phyloP scores from a whole-genome alignment of 2,888 invertebrate species.

The Acrocera orbiculus region DNA sequence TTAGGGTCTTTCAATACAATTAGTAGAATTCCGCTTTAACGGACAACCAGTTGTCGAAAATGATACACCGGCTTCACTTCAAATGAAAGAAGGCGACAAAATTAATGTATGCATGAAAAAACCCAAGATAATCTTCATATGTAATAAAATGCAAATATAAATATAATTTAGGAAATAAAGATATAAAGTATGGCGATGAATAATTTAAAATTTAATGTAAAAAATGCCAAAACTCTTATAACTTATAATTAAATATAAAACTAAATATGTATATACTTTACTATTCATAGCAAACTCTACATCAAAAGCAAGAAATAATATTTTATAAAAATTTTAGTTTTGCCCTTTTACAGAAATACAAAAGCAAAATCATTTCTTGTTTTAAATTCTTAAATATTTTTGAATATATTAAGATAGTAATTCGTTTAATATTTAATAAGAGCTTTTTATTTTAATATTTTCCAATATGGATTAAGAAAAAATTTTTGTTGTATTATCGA shows the following conservation, averaged over 20 bases:
- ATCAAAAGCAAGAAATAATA: neutral
- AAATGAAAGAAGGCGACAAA: slow-evolving; percentile 91
- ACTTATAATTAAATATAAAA: neutral
- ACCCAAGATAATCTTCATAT: slow-evolving; percentile 82
- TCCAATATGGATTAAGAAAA: no score
- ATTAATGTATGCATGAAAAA: slow-evolving; percentile 95
- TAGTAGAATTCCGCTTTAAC: slow-evolving; percentile 83
- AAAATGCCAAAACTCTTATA: no score
- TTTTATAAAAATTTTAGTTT: neutral
- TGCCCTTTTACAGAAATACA: neutral
- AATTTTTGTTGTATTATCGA: no score
- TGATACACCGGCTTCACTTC: slow-evolving; percentile 75
- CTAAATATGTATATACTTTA: neutral
- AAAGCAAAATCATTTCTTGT: neutral
- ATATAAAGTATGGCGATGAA: no score
- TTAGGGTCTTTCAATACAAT: slow-evolving; percentile 77
- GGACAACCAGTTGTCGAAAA: slow-evolving; percentile 83
- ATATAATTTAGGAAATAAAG: no score
- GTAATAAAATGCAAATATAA: no score
- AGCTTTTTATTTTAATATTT: no score
- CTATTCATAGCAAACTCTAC: neutral
- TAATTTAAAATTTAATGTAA: no score
- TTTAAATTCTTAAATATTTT: no score
- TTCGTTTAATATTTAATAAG: no score
- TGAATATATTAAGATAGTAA: no score